Evolutionary conservation across 2,113 vertebrate genomes (phyloP).

Genomic region (Catagonus wagneri): DNA sequence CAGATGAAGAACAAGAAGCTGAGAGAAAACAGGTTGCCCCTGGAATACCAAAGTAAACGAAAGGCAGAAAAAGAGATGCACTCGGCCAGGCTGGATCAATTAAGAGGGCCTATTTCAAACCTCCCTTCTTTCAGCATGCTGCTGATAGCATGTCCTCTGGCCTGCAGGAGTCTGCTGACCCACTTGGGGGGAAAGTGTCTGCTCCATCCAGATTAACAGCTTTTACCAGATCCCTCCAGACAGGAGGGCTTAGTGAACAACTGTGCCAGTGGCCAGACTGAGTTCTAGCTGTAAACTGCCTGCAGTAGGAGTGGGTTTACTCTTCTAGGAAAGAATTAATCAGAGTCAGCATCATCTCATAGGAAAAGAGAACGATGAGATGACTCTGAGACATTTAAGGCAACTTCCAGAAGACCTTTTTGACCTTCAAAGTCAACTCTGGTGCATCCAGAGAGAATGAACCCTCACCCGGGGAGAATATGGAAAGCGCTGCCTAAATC

Average conservation of each 20-base stretch:
- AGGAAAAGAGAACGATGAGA: not conserved
- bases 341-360: not conserved
- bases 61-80: not conserved
- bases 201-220: not conserved
- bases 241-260: not conserved
- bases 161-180: not conserved
- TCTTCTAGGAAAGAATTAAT: not conserved
- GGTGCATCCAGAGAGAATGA: not conserved
- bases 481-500: not conserved
- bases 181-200: not conserved
- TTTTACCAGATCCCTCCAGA: not conserved
- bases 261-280: not conserved
- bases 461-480: not conserved
- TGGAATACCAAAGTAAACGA: constrained; percentile 28
- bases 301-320: not conserved
- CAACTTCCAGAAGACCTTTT: not conserved
- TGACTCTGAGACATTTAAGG: not conserved
- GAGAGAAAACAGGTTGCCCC: not conserved
- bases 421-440: not conserved
- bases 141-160: not conserved
- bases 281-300: not conserved
- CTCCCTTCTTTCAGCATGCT: not conserved
- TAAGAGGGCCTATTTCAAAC: not conserved
- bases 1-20: not conserved
- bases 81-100: not conserved